Base-by-base conservation (phyloP, 2,113 vertebrate genomes). In the Poeciliopsis turrubarensis region DNA sequence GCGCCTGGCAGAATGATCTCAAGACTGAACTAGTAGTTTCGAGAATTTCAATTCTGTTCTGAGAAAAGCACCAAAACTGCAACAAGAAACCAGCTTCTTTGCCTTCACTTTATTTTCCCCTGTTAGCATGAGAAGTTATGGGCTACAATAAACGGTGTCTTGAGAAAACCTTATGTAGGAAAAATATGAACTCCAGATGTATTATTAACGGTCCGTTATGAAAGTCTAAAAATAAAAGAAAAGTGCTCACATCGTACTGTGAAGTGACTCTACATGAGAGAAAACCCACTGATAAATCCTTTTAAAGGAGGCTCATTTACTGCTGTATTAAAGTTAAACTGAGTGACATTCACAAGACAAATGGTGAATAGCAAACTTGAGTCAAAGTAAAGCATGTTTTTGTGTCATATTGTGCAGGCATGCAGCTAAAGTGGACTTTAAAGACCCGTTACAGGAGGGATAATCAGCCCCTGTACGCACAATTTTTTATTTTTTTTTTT, bases 401-500 rank as follows among this genome's bases (percentile, higher is more conserved):
- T 10, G 25, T 57, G 25, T n/a, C 25, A 57, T 57, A 57, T 8
- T 57, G 44, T 19, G 17, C 17, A 44, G 51, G 51, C 17, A 57
- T 57, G 51, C 51, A 57, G 51, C 25, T 57, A 25, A 57, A 25
- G 25, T 57, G 26, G 73, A 51, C 74, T 70, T 70, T 37, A 57
- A 57, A 78, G 68, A 67, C 51, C 17, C 31, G 61, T 44, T 71
- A 60, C 65, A 77, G 70, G 34, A 30, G 0, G 68, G 79, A 84
- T 83, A 69, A 54, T 75, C 80, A 22, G 68, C 5, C 17, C 1
- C 70, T 25, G 66, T 0, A 30, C 63, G 72, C 63, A 27, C 63
- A 72, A 81, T 80, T 68, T 79, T 84, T 81, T 84, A 86, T 86
- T 90, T 80, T 68, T 79, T 84, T 81, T 84, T 87, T 86, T 90